Evolutionary conservation across 2,888 invertebrate species (phyloP), one percentile per base, ranked within the genome.

Genomic region (Micropterix aruncella): DNA sequence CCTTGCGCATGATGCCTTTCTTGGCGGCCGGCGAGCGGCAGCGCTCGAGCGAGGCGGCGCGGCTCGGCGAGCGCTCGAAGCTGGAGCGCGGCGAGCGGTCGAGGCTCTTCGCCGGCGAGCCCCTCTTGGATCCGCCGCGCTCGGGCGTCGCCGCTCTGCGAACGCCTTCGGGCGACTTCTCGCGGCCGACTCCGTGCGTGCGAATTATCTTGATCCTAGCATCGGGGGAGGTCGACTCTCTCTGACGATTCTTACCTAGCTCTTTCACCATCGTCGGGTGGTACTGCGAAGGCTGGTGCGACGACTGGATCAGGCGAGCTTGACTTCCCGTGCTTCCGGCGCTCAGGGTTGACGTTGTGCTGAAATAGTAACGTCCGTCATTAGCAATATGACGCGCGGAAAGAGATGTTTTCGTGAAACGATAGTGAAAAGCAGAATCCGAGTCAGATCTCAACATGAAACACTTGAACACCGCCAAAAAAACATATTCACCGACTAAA

Each of bases 321-420:
- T 91, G 90, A 63, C 89, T 90, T 58, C 92, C 88, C 43, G 91
- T 91, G 67, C 91, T 92, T 60, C 92, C 91, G 48, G 91, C 91
- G 55, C 91, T 92, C 60, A 93, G 75, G 50, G 93, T 93, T 57
- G 92, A 92, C 55, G 92, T 91, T 58, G 92, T 92, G 73, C 91
- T 91, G 72, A 57, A 66, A 44, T 40, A 40, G 37, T 43, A 16
- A 19, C 3, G 44, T 37, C 43, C 27, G 16, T 40, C 44, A 46
- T 43, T 19, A 38, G 7, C 44, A 41, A 45, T 37, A 45, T 16
- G 18, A 41, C 12, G 19, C 37, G 4, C 38, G 36, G 40, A 41
- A 37, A 44, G 42, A 1, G n/a, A n/a, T n/a, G n/a, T n/a, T n/a
- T n/a, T n/a, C n/a, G n/a, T n/a, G n/a, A n/a, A n/a, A n/a, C n/a